Evolutionary conservation across 2,113 vertebrate species (phyloP).

Genomic region (Irena cyanogastra): DNA sequence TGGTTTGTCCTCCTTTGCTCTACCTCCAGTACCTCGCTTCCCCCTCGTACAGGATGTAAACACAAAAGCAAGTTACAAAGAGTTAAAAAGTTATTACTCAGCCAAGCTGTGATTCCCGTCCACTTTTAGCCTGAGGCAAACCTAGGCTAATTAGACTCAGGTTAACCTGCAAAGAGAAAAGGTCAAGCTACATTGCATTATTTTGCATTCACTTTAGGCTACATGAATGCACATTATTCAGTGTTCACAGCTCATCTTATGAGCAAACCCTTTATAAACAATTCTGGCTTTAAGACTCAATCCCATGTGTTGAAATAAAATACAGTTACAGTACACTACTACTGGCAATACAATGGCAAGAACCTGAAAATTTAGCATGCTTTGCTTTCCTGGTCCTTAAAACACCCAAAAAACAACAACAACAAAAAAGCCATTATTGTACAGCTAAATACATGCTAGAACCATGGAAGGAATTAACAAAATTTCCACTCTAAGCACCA

Average conservation of each 20-base stretch:
- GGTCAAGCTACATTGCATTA: constrained; percentile 40
- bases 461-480: neutral
- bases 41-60: neutral
- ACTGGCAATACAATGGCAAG: neutral
- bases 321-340: neutral
- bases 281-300: neutral
- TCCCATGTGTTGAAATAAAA: neutral
- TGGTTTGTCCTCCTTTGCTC: neutral
- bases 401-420: too few species aligned
- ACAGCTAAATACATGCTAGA: neutral
- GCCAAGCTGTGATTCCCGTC: constrained; percentile 16
- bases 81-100: constrained; percentile 6
- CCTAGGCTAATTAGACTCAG: constrained; percentile 34
- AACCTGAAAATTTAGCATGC: neutral
- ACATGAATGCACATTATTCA: neutral
- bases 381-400: neutral
- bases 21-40: neutral
- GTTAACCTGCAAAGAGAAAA: constrained; percentile 55
- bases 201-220: constrained; percentile 54
- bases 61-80: neutral
- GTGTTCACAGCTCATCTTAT: neutral
- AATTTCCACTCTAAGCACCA: neutral
- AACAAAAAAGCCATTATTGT: neutral
- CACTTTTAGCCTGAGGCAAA: constrained; percentile 36
- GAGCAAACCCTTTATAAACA: neutral